Evolutionary conservation across 1,140 invertebrate genomes (phyloP).

Genomic region (Drosophila punjabiensis): DNA sequence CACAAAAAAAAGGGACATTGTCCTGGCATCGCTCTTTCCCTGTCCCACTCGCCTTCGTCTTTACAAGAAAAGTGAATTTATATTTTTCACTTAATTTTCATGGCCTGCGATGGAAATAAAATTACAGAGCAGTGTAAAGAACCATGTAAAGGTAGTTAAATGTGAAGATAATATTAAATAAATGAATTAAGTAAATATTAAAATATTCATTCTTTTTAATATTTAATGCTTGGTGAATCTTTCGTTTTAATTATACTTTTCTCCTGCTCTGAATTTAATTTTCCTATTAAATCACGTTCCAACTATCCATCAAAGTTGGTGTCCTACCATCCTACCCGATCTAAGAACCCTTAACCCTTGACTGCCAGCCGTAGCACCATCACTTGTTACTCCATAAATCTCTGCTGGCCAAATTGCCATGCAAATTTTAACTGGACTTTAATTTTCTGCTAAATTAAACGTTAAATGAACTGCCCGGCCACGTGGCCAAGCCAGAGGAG

Average conservation of each 20-base stretch:
- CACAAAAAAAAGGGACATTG: conserved; percentile 42
- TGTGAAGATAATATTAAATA: not conserved
- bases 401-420: conserved; percentile 62
- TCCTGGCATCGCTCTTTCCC: not conserved
- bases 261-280: not conserved
- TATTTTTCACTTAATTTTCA: conserved; percentile 39
- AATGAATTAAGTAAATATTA: not conserved
- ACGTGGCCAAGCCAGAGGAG: conserved; percentile 3
- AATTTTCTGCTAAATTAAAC: conserved; percentile 83
- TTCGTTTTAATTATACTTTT: not conserved
- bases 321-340: not conserved
- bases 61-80: conserved; percentile 38
- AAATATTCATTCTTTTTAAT: not conserved
- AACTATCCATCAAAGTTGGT: conserved; percentile 19
- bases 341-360: conserved; percentile 14
- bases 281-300: conserved; percentile 5
- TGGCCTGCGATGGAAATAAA: conserved; percentile 39
- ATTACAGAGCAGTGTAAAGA: conserved; percentile 49
- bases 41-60: not conserved
- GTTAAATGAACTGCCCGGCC: conserved; percentile 66
- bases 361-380: conserved; percentile 6
- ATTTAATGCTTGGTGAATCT: not conserved
- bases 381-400: conserved; percentile 66
- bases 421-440: conserved; percentile 82
- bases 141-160: not conserved